Evolutionary conservation across 1,140 invertebrate species (phyloP).

Genomic region (Bombus impatiens): DNA sequence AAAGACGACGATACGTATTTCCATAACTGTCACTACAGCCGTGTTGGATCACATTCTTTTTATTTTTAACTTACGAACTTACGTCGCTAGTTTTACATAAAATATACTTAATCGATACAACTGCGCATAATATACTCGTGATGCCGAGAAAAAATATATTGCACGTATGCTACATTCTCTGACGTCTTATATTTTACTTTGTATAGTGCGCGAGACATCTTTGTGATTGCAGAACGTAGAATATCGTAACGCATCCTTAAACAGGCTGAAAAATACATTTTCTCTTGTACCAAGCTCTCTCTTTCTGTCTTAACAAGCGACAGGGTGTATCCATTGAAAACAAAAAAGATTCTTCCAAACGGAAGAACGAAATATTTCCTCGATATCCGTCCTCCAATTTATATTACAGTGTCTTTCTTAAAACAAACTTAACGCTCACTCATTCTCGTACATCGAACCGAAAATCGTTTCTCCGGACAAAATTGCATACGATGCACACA

Average conservation of each 20-base stretch:
- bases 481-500: not conserved
- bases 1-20: not conserved
- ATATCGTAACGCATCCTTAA: conserved; percentile 9
- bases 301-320: too few relatives aligned
- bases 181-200: not conserved
- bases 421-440: not conserved
- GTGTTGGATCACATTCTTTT: conserved; percentile 54
- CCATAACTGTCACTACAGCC: not conserved
- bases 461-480: not conserved
- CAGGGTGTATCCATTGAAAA: too few relatives aligned
- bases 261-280: conserved; percentile 10
- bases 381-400: not conserved
- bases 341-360: not conserved
- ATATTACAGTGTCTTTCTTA: not conserved
- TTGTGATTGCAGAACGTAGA: conserved; percentile 3
- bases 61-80: conserved; percentile 64
- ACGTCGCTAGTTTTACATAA: conserved; percentile 64
- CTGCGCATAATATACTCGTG: conserved; percentile 54
- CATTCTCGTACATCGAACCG: not conserved
- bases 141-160: conserved; percentile 66
- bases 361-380: not conserved
- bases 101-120: conserved; percentile 66
- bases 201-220: conserved; percentile 19
- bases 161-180: conserved; percentile 53
- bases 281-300: conserved; percentile 4